A percentile compares a stretch with the other conserved stretches of the same genome.
Conservation (phyloP, 2,113 vertebrate species). For the Rhinogobius similis region DNA sequence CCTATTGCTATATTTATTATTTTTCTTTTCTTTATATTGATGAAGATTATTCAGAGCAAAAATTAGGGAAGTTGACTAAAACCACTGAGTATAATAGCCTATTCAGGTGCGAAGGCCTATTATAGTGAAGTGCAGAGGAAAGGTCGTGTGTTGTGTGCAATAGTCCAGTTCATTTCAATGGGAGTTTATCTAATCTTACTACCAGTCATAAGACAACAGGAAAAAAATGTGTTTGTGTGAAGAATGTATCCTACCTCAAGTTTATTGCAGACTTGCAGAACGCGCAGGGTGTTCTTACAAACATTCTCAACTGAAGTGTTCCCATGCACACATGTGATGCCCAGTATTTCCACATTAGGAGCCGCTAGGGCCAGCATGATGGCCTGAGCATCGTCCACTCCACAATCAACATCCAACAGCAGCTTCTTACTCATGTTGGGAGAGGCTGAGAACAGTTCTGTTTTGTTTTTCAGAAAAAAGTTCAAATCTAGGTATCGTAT, state of each 20-base stretch:
- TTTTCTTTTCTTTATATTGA: not conserved
- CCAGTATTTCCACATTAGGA: constrained; percentile 71
- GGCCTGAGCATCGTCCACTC: constrained; percentile 80
- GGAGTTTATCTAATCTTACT: not conserved
- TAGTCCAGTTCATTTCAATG: constrained; percentile 10
- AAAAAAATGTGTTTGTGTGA: not conserved
- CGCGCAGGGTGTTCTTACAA: constrained; percentile 75
- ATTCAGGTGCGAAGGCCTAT: too few relatives aligned
- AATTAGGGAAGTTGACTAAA: too few relatives aligned
- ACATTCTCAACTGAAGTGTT: constrained; percentile 80
- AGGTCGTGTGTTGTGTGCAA: constrained; percentile 13
- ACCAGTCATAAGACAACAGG: constrained; percentile 2
- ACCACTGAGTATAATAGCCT: too few relatives aligned
- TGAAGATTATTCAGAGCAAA: not conserved
- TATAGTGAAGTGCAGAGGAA: not conserved
- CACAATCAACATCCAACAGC: constrained; percentile 78
- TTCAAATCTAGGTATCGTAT: not conserved
- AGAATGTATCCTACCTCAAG: constrained; percentile 59
- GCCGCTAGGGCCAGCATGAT: constrained; percentile 78
- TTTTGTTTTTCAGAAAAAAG: not conserved
- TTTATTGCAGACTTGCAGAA: constrained; percentile 70
- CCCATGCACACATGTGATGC: constrained; percentile 77
- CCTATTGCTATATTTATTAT: too few relatives aligned
- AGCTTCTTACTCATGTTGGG: constrained; percentile 70
- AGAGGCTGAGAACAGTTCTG: constrained; percentile 26